Evolutionary conservation across 1,140 invertebrate genomes (phyloP), one percentile per base, ranked within the genome.

Genomic region (Drosophila sechellia): DNA sequence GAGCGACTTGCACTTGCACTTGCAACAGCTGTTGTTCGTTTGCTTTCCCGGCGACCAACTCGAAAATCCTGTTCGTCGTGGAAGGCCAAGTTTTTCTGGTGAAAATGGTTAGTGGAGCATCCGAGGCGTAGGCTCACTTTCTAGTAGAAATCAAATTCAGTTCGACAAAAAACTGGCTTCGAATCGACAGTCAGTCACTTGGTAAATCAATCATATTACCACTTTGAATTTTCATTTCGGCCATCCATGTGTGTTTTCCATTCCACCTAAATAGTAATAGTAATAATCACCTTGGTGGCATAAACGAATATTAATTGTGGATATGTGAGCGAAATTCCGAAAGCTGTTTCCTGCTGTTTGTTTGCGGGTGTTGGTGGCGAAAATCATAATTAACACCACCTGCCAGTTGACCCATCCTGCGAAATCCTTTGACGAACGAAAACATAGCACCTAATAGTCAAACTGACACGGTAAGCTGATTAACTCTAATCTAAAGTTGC

Each of bases 381-480:
- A 35, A 52, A 35, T 52, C 49, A 52, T 52, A 52, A 52, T 52
- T 52, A 52, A 52, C 31, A 35, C 49, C 49, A 12, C 31, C 49
- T 35, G 49, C 49, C 49, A 35, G 49, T 52, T 52, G 31, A 52
- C 27, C 31, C 49, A 52, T 5, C 49, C 25, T 3, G 8, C 6
- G 13, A 61, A 78, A 78, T 77, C 77, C 76, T 69, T 80, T 75
- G 70, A 49, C 79, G 69, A 25, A 81, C 74, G 48, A 17, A 34
- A 50, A 81, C 79, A 46, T 68, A 54, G 61, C 56, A 79, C 77
- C 77, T 86, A 87, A 76, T 83, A 81, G 83, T 79, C 83, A 86
- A 81, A 86, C 78, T 86, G 81, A 81, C 83, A 86, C 70, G 70
- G 70, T 86, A 87, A 86, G 83, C 83, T 86, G 83, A 86, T 86